A percentile compares a stretch with the other conserved stretches of the same genome.
Evolutionary conservation across 2,888 invertebrate species (phyloP).

Genomic region (Craniophora ligustri): DNA sequence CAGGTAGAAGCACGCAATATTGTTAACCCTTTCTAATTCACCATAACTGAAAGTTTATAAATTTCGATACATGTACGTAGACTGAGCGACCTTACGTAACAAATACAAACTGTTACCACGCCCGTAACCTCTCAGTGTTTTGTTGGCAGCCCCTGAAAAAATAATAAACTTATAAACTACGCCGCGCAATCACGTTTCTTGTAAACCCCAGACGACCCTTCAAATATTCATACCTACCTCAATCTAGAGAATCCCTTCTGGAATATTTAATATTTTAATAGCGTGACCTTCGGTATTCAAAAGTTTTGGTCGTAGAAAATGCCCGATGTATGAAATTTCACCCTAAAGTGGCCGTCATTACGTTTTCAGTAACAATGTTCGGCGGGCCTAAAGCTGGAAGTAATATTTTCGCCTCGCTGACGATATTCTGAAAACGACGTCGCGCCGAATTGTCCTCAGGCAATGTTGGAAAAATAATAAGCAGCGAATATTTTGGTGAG

Average conservation of each 20-base stretch:
- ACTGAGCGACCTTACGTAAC: slow-evolving; percentile 65
- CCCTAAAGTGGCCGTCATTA: slow-evolving; percentile 61
- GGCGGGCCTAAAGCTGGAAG: slow-evolving; percentile 54
- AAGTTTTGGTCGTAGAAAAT: slow-evolving; percentile 53
- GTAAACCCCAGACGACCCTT: slow-evolving; percentile 18
- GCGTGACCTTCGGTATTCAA: slow-evolving; percentile 55
- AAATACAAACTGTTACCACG: slow-evolving; percentile 61
- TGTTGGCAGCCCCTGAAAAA: slow-evolving; percentile 32
- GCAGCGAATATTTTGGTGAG: slow-evolving; percentile 44
- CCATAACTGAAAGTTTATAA: slow-evolving; percentile 65
- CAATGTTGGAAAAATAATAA: slow-evolving; percentile 60
- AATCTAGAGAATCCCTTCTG: slow-evolving; percentile 37
- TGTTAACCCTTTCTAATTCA: slow-evolving; percentile 64
- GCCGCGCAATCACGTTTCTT: slow-evolving; percentile 18
- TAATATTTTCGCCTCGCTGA: slow-evolving; percentile 63
- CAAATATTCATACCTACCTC: slow-evolving; percentile 34
- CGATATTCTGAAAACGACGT: slow-evolving; percentile 54
- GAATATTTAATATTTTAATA: slow-evolving; percentile 53
- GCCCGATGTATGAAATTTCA: slow-evolving; percentile 52
- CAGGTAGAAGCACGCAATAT: slow-evolving; percentile 72
- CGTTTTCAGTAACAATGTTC: slow-evolving; percentile 60
- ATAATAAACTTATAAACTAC: slow-evolving; percentile 15
- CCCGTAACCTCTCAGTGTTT: slow-evolving; percentile 19
- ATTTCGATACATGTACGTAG: slow-evolving; percentile 55
- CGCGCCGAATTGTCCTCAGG: slow-evolving; percentile 53